Evolutionary conservation across 2,113 vertebrate species (phyloP).

Genomic region (Chaetura pelagica): DNA sequence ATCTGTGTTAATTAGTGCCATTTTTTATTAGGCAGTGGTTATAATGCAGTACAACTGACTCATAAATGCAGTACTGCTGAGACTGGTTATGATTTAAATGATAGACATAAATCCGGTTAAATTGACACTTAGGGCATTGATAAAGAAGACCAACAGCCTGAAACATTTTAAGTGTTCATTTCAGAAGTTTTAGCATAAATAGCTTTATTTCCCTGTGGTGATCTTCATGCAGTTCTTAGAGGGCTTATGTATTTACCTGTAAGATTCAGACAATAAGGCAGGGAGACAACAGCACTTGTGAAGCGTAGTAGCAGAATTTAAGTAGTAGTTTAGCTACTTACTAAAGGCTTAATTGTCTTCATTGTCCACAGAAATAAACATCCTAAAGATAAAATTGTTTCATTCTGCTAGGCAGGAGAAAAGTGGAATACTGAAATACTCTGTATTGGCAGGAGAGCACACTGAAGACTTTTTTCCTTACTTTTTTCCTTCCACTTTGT

Average conservation of each 20-base stretch:
- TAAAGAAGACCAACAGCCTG: background rate
- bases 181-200: background rate
- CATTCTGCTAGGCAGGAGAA: background rate
- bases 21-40: conserved; percentile 2
- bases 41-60: background rate
- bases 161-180: conserved; percentile 24
- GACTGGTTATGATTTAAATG: background rate
- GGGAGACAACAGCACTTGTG: background rate
- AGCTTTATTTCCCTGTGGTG: background rate
- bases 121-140: conserved; percentile 6
- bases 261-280: background rate
- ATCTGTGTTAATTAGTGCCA: background rate
- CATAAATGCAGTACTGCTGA: background rate
- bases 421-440: background rate
- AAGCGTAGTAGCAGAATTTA: background rate
- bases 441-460: background rate
- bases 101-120: background rate
- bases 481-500: background rate
- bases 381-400: background rate
- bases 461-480: background rate
- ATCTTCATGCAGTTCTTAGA: background rate
- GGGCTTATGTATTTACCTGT: background rate
- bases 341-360: background rate
- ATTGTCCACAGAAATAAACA: background rate
- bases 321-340: background rate